Base-by-base conservation (phyloP, 2,113 vertebrate genomes). In the Pollachius pollachius region DNA sequence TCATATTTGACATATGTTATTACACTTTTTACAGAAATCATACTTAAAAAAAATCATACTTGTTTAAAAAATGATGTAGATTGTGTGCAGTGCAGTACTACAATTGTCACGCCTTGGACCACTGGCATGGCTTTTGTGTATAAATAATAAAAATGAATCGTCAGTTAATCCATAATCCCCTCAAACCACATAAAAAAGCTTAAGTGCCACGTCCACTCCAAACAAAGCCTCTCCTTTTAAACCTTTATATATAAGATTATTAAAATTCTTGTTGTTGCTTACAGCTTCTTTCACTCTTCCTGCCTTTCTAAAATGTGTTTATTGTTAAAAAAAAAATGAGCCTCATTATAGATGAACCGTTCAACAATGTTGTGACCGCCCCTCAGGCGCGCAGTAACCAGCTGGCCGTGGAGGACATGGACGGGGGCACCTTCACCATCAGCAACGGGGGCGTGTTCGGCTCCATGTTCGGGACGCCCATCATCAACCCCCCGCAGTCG, bases 371-470 rank as follows among this genome's bases (percentile, higher is more conserved):
- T 65, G 48, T 12, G 1, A 18, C 75, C 7, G 48, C 3, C 76
- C 74, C 52, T 41, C 68, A 98, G 96, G 97, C 97, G 25, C 92
- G 97, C 67, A 97, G 96, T 70, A 98, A 96, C 4, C 95, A 98
- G 70, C 90, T 99, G 52, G 94, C 96, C 17, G 94, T 98, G 68
- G 96, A 98, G 84, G 96, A 99, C 75, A 98, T 98, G 96, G 97
- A 98, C 15, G 96, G 97, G 0, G 97, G 97, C 25, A 99, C 96
- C 57, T 99, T 99, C 84, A 99, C 96, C 66, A 96, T 98, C 82
- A 98, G 96, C 75, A 98, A 98, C 0, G 96, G 97, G 1, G 96
- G 97, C 0, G 96, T 98, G 80, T 99, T 98, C 5, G 97, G 96
- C 67, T 98, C 97, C 0, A 80, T 98, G 67, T 97, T 98, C 57